Base-by-base conservation (phyloP, 1,140 invertebrate genomes). In the Adelges cooleyi region DNA sequence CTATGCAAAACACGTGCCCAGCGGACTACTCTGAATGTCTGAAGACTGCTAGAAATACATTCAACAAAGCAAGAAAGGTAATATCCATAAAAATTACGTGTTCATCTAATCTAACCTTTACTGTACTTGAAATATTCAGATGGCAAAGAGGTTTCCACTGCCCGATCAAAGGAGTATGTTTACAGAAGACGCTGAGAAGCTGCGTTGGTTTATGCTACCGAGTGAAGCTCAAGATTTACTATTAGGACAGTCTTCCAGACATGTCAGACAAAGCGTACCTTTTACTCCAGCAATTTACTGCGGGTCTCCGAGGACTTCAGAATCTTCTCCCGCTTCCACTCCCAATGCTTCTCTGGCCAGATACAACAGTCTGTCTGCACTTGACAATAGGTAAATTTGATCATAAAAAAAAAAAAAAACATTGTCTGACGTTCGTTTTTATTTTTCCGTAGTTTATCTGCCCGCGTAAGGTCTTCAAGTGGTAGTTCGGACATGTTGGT, bases 181-280 rank as follows among this genome's bases (percentile, higher is more conserved):
- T 72, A 82, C 86, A 71, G 79, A 81, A 38, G 75, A 81, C 48
- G 80, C 83, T 20, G 82, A 86, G 68, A 77, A 79, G 53, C 75
- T 92, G 13, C 77, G 89, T 59, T 94, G 90, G 90, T 94, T 92
- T 73, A 84, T 93, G 79, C 74, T 93, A 48, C 85, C 85, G 0
- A 81, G 82, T 69, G 85, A 87, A 74, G 86, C 85, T 2, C 86
- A 87, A 72, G 83, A 86, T 69, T 75, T 87, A 4, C 71, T 87
- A 0, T 75, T 86, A 0, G 85, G 84, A 17, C 81, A 84, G 69
- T 86, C 84, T 15, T 81, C 81, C 48, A 86, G 86, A 69, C 56
- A 62, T 33, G 84, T 87, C 1, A 86, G 86, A 73, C 84, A 86
- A 68, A 80, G 82, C 65, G 82, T 86, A 54, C 85, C 86, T 66